A percentile compares a stretch with the other conserved stretches of the same genome.
Evolutionary conservation across 2,888 invertebrate genomes (phyloP).

Genomic region (Melitaea athalia): DNA sequence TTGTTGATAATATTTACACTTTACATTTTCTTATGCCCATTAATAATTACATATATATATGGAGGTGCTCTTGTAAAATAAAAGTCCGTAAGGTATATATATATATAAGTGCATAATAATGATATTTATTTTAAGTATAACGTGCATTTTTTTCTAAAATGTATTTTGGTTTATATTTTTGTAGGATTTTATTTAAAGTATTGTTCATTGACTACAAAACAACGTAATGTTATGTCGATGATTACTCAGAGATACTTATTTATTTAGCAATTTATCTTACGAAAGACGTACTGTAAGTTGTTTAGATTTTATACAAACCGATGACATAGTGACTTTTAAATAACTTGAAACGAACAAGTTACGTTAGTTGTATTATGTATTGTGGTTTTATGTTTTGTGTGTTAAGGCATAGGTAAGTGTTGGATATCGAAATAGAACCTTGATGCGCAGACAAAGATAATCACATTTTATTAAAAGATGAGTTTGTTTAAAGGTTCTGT

Average conservation of each 20-base stretch:
- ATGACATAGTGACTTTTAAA: conserved; percentile 33
- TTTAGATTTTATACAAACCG: conserved; percentile 19
- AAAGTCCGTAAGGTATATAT: no score
- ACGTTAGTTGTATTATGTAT: conserved; percentile 6
- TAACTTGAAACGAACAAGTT: conserved; percentile 15
- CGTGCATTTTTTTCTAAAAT: no score
- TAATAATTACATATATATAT: no score
- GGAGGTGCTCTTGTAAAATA: no score
- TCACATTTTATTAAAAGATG: neutral
- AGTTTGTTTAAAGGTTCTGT: neutral
- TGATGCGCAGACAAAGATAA: neutral
- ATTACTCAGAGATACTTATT: conserved; percentile 11
- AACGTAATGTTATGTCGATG: neutral
- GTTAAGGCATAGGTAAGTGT: neutral
- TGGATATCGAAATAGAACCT: neutral
- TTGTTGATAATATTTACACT: no score
- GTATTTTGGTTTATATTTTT: no score
- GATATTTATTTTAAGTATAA: no score
- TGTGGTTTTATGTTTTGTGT: conserved; percentile 3
- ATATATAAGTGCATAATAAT: no score
- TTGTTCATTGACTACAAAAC: neutral
- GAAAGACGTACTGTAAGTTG: conserved; percentile 16
- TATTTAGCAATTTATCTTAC: conserved; percentile 19
- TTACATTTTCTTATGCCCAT: no score
- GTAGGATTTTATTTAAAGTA: neutral